phyloP scores from a whole-genome alignment of 2,888 invertebrate species.

The Trisateles emortualis region DNA sequence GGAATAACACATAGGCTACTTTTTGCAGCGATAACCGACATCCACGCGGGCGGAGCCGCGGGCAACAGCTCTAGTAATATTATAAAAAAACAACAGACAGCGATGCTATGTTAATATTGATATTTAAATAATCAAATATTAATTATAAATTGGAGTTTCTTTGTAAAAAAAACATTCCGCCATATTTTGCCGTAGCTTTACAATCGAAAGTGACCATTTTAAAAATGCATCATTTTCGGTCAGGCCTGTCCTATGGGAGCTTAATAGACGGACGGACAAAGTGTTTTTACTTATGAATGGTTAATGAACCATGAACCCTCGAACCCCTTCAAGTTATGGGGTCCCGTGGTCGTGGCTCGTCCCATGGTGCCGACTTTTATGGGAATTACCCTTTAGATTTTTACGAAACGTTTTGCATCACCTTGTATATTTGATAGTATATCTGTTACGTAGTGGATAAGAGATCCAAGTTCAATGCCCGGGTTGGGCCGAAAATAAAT shows the following conservation, averaged over 20 bases:
- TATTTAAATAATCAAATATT: too few species aligned
- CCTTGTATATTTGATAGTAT: slow-evolving; percentile 29
- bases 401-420: slow-evolving; percentile 38
- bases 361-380: slow-evolving; percentile 53
- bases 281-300: slow-evolving; percentile 79
- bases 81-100: too few species aligned
- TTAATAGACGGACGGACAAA: slow-evolving; percentile 71
- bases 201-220: slow-evolving; percentile 59
- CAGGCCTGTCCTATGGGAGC: slow-evolving; percentile 51
- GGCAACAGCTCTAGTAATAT: too few species aligned
- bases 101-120: too few species aligned
- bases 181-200: slow-evolving; percentile 35
- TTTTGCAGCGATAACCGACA: too few species aligned
- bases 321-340: slow-evolving; percentile 57
- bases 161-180: slow-evolving; percentile 24
- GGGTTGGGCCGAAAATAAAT: too few species aligned
- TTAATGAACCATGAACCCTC: slow-evolving; percentile 78
- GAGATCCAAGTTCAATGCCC: too few species aligned
- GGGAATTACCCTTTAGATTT: slow-evolving; percentile 45
- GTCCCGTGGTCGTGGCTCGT: slow-evolving; percentile 41
- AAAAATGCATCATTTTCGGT: slow-evolving; percentile 69
- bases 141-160: too few species aligned
- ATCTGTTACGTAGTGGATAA: too few species aligned
- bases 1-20: too few species aligned
- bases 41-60: too few species aligned